Base-by-base conservation (phyloP, 2,888 invertebrate genomes). In the Synergus itoensis region DNA sequence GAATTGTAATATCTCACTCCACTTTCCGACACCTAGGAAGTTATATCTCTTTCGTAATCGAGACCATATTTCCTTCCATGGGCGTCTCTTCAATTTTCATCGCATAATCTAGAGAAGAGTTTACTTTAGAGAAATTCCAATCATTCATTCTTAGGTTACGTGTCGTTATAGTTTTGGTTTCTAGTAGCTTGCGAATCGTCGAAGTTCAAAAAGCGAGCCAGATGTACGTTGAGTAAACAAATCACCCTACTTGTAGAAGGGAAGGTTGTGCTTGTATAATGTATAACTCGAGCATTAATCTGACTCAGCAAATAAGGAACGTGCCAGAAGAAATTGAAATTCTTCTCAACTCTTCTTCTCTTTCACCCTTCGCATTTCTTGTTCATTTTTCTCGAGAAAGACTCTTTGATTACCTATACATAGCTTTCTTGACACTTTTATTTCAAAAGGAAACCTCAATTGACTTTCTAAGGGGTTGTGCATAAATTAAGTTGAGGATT, bases 241-340 rank as follows among this genome's bases (percentile, higher is more conserved):
- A 69, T 69, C 67, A 43, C 67, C 21, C 12, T 28, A 65, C 69
- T 48, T 45, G 28, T 28, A 12, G 43, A 69, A 48, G 63, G 28
- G 36, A 14, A 67, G 21, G 12, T 45, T 67, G 14, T 45, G 45
- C 43, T 67, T 67, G 67, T 14, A 67, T 67, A 67, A 18, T 53
- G 53, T 53, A 65, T 67, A 67, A 18, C 67, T n/a, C 9, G 0
- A 12, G 21, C 21, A 69, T 69, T 69, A 69, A 14, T 69, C 45
- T 48, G 21, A 69, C 28, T 45, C 67, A 28, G 14, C 67, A 18
- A 48, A 69, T 69, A 69, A 45, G 45, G 21, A 69, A 21, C 28
- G 43, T 69, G 21, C 14, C 67, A 21, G 12, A 28, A 69, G 45
- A 45, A 69, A 69, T 28, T 69, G 45, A 69, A 69, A 48, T 69